Conservation (phyloP, 2,797 vertebrate species). For the Chaunax sp. region DNA sequence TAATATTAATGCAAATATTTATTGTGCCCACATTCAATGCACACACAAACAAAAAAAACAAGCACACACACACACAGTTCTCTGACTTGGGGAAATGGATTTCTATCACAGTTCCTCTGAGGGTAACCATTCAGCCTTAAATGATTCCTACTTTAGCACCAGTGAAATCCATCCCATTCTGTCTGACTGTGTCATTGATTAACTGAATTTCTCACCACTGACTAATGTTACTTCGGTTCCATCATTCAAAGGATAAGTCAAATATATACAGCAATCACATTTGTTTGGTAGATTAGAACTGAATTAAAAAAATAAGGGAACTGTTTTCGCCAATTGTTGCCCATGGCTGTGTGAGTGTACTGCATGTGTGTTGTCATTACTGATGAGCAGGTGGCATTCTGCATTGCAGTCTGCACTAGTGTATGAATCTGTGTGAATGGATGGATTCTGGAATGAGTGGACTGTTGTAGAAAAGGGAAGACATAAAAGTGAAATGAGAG, state of each 20-base stretch:
- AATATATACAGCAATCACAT: not conserved
- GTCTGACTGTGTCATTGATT: too few relatives aligned
- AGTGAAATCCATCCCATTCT: not conserved
- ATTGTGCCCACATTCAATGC: constrained; percentile 11
- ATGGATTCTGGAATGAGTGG: too few relatives aligned
- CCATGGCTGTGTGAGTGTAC: too few relatives aligned
- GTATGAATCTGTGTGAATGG: too few relatives aligned
- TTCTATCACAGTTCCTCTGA: constrained; percentile 27
- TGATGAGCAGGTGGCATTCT: too few relatives aligned
- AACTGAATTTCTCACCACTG: not conserved
- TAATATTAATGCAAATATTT: constrained; percentile 57
- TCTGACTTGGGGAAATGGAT: constrained; percentile 21
- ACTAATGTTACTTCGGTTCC: too few relatives aligned
- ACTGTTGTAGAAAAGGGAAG: too few relatives aligned
- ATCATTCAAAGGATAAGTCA: too few relatives aligned
- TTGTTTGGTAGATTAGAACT: not conserved
- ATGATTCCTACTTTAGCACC: constrained; percentile 15
- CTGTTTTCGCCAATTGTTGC: too few relatives aligned
- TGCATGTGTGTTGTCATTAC: too few relatives aligned
- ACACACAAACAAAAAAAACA: not conserved
- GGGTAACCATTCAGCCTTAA: constrained; percentile 22
- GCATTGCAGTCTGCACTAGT: too few relatives aligned
- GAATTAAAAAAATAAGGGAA: not conserved
- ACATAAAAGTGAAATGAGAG: too few relatives aligned
- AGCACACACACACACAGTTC: not conserved